Evolutionary conservation across 1,140 invertebrate species (phyloP), one percentile per base, ranked within the genome.

Genomic region (Saccostrea glomerata): DNA sequence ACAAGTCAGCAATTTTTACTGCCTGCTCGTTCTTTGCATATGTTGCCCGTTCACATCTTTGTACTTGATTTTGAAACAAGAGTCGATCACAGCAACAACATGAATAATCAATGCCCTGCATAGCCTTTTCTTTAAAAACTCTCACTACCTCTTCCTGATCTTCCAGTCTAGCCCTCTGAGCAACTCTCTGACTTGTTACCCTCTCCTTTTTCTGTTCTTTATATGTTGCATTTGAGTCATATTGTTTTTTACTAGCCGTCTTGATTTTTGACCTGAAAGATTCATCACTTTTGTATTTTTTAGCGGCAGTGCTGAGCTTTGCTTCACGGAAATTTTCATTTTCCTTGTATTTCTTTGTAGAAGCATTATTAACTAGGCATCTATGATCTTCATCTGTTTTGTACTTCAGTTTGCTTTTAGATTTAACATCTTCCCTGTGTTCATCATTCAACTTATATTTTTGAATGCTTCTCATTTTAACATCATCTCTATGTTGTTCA

Each of bases 331-430:
- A 55, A 1, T 56, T 55, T 15, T 84, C 66, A 73, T 87, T 30
- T n/a, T 58, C 40, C 13, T 54, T 63, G 82, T 89, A 89, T 70
- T 58, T 82, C 25, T 82, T n/a, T 25, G 15, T 66, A 77, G 36
- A 85, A 11, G 83, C 66, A 63, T 56, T n/a, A 82, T 83, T 77
- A 1, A 86, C 73, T 63, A 82, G 58, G 58, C 55, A 11, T 56
- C 56, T 58, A 20, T 87, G 77, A 9, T 17, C 15, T 56, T 87
- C 58, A 58, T 82, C 54, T 77, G 36, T 5, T n/a, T 73, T 40
- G 40, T 36, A 36, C 30, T 36, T 36, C 30, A 36, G 30, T 36
- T 36, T 36, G 30, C 30, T 36, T 36, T 36, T 36, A 36, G 30
- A 0, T 36, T 36, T 36, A 2, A 36, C 30, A 36, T 36, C 30